Conservation (phyloP, 2,797 vertebrate genomes). For the Macropus fuliginosus region DNA sequence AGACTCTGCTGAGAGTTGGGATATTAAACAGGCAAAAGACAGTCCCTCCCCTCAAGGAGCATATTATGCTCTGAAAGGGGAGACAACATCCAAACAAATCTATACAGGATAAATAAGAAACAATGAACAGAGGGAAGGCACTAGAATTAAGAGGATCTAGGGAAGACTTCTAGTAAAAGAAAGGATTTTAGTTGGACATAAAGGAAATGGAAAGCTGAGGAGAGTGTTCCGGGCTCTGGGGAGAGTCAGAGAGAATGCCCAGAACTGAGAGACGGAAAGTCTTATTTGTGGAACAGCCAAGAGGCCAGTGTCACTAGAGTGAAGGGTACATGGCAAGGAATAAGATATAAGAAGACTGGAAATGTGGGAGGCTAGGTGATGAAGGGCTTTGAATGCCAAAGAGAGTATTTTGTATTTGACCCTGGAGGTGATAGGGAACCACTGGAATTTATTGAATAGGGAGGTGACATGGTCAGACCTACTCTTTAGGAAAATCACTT, state of each 20-base stretch:
- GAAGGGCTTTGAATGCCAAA: neutral
- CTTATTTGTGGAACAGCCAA: neutral
- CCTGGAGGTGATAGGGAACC: neutral
- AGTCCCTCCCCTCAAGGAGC: neutral
- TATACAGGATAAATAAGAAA: neutral
- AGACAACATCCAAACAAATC: neutral
- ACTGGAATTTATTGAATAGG: neutral
- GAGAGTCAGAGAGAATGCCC: neutral
- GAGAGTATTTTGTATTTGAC: neutral
- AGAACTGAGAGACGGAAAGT: neutral
- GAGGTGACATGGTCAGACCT: neutral
- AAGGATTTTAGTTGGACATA: neutral
- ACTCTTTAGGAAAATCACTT: neutral
- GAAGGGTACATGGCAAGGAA: neutral
- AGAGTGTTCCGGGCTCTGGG: neutral
- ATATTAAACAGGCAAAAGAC: neutral
- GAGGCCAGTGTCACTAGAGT: neutral
- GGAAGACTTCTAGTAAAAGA: neutral
- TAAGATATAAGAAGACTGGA: neutral
- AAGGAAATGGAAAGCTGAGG: neutral
- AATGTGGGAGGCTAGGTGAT: neutral
- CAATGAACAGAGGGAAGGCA: neutral
- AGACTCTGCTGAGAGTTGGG: neutral
- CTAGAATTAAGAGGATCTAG: neutral
- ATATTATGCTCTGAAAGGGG: neutral